Evolutionary conservation across 2,888 invertebrate species (phyloP).

Genomic region (Athrips mouffetella): DNA sequence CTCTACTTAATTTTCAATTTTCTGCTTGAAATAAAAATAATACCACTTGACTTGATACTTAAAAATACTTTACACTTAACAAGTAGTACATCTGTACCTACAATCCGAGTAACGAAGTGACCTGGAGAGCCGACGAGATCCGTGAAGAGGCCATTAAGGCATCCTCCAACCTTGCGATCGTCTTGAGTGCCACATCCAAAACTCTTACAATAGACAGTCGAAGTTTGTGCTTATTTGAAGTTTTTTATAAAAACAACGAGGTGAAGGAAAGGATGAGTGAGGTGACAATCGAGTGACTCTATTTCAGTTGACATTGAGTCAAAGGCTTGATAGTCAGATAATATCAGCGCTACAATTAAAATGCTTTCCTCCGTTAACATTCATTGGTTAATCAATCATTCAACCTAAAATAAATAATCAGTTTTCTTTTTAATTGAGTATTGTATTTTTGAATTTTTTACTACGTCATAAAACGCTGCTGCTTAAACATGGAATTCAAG

Average conservation of each 20-base stretch:
- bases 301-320: not conserved
- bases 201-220: constrained; percentile 50
- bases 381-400: too few relatives aligned
- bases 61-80: not conserved
- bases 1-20: too few relatives aligned
- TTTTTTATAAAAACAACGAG: constrained; percentile 15
- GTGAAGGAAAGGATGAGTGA: not conserved
- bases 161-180: constrained; percentile 67
- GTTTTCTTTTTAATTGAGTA: too few relatives aligned
- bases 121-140: constrained; percentile 66
- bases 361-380: too few relatives aligned
- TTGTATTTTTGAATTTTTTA: too few relatives aligned
- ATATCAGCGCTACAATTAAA: too few relatives aligned
- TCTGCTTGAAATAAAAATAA: not conserved
- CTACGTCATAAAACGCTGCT: too few relatives aligned
- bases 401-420: too few relatives aligned
- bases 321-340: not conserved
- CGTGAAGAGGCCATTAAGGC: constrained; percentile 74
- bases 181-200: constrained; percentile 65
- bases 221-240: constrained; percentile 42
- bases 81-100: constrained; percentile 59
- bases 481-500: too few relatives aligned
- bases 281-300: not conserved
- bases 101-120: constrained; percentile 75
- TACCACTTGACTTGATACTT: too few relatives aligned